phyloP scores from a whole-genome alignment of 2,888 invertebrate genomes.

The Apamea sordens region DNA sequence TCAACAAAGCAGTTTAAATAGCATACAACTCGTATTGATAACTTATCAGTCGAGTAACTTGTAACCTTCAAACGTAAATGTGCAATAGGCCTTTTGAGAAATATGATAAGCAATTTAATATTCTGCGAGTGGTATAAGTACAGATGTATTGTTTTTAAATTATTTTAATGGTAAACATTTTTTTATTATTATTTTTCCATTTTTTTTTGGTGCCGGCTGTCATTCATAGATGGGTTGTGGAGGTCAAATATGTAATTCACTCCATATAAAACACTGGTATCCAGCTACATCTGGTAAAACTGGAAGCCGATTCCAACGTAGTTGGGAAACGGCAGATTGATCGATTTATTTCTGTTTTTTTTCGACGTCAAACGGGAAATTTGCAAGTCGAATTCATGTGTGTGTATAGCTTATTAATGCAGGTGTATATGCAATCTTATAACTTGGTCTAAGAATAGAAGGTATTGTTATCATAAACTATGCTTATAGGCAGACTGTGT shows the following conservation, averaged over 20 bases:
- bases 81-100: slow-evolving; percentile 21
- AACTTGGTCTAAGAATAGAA: background rate
- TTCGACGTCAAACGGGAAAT: background rate
- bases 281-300: background rate
- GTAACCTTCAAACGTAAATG: slow-evolving; percentile 20
- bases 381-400: background rate
- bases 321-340: background rate
- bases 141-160: background rate
- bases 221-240: background rate
- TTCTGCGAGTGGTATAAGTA: background rate
- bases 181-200: no score
- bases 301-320: background rate
- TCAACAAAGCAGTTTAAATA: slow-evolving; percentile 11
- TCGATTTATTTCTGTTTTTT: background rate
- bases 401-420: background rate
- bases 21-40: slow-evolving; percentile 31
- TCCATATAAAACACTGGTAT: no score
- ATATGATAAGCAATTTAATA: slow-evolving; percentile 12
- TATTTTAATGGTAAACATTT: background rate
- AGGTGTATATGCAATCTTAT: background rate
- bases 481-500: background rate
- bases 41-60: slow-evolving; percentile 45
- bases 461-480: slow-evolving; percentile 6
- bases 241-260: no score
- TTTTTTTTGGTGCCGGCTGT: no score